phyloP scores from a whole-genome alignment of 2,888 invertebrate species.

The Andrena bicolor region DNA sequence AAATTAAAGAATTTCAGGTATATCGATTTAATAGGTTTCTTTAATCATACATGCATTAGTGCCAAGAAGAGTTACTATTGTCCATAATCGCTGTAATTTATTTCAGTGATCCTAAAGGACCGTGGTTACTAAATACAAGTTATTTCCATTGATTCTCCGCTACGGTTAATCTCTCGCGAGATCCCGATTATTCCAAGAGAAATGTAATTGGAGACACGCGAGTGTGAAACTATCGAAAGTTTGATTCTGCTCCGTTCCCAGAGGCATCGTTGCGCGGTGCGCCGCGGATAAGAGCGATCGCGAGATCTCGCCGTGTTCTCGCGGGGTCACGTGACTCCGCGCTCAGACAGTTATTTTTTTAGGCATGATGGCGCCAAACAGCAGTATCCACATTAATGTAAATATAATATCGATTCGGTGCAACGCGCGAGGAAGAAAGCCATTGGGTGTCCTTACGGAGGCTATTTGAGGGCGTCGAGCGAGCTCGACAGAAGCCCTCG shows the following conservation, averaged over 20 bases:
- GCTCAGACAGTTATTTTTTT: conserved; percentile 85
- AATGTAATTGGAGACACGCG: not conserved
- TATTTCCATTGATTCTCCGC: no score
- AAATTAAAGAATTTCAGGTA: no score
- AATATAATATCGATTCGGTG: conserved; percentile 82
- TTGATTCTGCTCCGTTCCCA: conserved; percentile 52
- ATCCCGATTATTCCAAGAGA: not conserved
- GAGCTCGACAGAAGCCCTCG: conserved; percentile 65
- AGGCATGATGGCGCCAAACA: conserved; percentile 87
- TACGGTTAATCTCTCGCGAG: no score
- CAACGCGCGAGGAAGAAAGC: conserved; percentile 75
- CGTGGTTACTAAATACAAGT: no score
- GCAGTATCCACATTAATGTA: conserved; percentile 85
- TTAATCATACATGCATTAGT: no score
- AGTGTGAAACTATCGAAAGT: conserved; percentile 15
- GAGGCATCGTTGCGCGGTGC: conserved; percentile 8
- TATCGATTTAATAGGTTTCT: no score
- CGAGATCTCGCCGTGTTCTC: conserved; percentile 79
- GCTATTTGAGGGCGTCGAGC: conserved; percentile 71
- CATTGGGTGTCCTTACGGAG: conserved; percentile 65
- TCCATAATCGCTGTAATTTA: no score
- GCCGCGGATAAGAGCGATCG: conserved; percentile 43
- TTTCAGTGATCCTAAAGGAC: no score
- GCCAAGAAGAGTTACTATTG: no score
- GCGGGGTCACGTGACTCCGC: conserved; percentile 86